Percentiles rank a stretch among this genome's conserved stretches.
Evolutionary conservation across 2,113 vertebrate species (phyloP).

Genomic region (Isurus oxyrinchus): DNA sequence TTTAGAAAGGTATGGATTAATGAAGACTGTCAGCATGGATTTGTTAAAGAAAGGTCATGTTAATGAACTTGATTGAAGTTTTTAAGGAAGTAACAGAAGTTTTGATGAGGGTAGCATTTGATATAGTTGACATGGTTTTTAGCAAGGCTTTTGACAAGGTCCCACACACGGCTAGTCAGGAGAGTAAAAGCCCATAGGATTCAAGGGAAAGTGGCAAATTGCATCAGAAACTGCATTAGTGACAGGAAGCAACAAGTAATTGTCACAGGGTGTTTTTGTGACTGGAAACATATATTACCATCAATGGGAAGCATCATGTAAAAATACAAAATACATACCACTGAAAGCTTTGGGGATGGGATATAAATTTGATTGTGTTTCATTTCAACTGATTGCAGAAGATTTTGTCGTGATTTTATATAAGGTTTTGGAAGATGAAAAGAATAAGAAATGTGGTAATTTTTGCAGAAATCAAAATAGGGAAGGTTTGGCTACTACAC

Average conservation of each 20-base stretch:
- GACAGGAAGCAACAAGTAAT: neutral
- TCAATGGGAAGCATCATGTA: neutral
- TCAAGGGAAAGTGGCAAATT: neutral
- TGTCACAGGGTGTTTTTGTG: neutral
- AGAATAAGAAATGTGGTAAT: neutral
- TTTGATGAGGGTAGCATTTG: neutral
- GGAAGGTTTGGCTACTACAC: neutral
- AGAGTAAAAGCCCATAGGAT: neutral
- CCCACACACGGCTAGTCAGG: neutral
- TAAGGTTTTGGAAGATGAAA: neutral
- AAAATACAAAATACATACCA: neutral
- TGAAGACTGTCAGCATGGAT: neutral
- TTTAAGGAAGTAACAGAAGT: neutral
- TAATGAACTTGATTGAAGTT: neutral
- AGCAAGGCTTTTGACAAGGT: neutral
- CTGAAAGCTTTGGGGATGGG: neutral
- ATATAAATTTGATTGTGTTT: neutral
- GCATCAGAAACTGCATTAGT: neutral
- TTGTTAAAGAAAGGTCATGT: neutral
- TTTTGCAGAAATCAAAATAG: neutral
- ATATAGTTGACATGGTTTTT: neutral
- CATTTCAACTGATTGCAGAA: neutral
- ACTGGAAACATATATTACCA: neutral
- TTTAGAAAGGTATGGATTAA: neutral
- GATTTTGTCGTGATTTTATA: neutral